These are phyloP conservation scores for Romanomermis culicivorax DNA, from an alignment of 2,888 invertebrate species.

Conservation along the genomic window DNA sequence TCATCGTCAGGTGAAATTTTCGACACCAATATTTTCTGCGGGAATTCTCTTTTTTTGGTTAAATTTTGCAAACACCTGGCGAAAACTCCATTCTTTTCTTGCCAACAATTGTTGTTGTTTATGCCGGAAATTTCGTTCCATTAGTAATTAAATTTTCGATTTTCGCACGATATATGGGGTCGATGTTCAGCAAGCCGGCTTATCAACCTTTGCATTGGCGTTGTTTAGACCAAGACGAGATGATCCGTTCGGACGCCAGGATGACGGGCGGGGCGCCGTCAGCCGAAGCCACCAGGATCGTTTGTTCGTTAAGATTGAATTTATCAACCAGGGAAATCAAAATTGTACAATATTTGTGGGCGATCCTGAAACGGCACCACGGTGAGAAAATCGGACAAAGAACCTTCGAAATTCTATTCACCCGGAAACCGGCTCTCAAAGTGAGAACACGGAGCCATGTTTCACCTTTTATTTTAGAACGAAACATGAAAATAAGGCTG, in stretches of 20 bases:
- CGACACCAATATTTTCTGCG: no score
- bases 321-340: not conserved
- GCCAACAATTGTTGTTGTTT: no score
- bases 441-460: no score
- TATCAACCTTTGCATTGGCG: not conserved
- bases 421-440: not conserved
- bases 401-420: not conserved
- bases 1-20: no score
- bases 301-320: not conserved
- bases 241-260: not conserved
- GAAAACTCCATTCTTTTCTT: no score
- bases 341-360: not conserved
- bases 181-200: not conserved
- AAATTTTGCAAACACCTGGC: no score
- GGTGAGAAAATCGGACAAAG: not conserved
- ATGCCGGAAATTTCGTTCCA: no score
- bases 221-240: not conserved
- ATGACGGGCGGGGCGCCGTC: not conserved
- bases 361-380: not conserved
- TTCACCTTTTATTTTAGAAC: no score
- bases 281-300: not conserved
- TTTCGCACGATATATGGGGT: no score
- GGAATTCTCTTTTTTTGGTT: no score
- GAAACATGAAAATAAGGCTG: no score
- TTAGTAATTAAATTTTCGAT: no score